Conservation (phyloP, 2,797 vertebrate genomes). For the Nyctalus aviator region DNA sequence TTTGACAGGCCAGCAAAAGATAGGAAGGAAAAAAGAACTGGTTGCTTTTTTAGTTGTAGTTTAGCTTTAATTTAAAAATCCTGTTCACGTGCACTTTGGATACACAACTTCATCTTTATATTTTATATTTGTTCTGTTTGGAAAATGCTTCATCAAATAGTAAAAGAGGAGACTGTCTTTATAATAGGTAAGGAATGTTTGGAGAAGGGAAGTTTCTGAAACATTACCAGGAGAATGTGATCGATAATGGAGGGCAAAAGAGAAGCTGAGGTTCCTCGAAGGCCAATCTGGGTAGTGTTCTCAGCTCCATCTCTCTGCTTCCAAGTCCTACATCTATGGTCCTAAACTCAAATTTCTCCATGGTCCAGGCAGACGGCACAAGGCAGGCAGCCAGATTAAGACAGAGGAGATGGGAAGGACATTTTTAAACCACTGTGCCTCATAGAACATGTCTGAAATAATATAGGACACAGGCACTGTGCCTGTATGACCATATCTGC, state of each 20-base stretch:
- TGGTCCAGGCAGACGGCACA: not conserved
- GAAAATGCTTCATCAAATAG: constrained; percentile 13
- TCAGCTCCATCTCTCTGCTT: not conserved
- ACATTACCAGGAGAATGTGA: not conserved
- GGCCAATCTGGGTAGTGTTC: not conserved
- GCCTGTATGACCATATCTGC: too few relatives aligned
- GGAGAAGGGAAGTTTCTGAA: not conserved
- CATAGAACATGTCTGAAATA: not conserved
- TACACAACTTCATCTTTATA: not conserved
- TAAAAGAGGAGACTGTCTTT: not conserved
- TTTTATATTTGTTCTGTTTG: constrained; percentile 19
- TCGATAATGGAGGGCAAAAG: not conserved
- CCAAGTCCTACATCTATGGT: not conserved
- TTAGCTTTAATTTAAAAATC: not conserved
- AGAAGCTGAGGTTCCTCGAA: not conserved
- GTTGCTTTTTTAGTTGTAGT: not conserved
- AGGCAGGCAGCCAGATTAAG: not conserved
- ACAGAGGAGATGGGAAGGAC: not conserved
- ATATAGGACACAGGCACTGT: too few relatives aligned
- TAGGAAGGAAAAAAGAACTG: not conserved
- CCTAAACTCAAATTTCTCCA: not conserved
- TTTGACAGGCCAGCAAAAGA: not conserved
- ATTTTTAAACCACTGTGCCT: not conserved
- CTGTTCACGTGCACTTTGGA: not conserved
- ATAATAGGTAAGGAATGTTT: not conserved